A percentile compares a stretch with the other conserved stretches of the same genome.
phyloP scores from a whole-genome alignment of 2,113 vertebrate genomes.

The Aepyceros melampus region DNA sequence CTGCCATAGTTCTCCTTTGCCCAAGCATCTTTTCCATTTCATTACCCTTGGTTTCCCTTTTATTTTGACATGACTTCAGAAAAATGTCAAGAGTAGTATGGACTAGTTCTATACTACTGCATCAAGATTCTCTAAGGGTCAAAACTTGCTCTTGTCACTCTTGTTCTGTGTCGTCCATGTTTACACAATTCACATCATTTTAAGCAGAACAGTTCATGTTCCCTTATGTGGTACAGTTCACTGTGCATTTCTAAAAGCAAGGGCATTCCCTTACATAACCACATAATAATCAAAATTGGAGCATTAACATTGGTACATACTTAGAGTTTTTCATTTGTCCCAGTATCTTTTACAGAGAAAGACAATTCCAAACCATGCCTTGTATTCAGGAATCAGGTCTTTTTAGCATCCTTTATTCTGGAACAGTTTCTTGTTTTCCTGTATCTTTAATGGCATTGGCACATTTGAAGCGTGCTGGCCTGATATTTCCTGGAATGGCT shows the following conservation, averaged over 20 bases:
- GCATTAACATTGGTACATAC: background rate
- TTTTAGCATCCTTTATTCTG: background rate
- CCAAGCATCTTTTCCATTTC: background rate
- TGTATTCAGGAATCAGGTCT: background rate
- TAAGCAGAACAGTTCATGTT: background rate
- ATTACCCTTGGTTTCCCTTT: background rate
- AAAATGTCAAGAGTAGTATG: background rate
- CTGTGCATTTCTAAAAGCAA: background rate
- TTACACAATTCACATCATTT: background rate
- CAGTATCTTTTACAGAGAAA: background rate
- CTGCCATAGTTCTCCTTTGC: background rate
- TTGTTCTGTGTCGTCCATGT: background rate
- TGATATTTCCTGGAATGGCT: background rate
- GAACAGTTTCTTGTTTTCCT: background rate
- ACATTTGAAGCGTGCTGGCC: background rate
- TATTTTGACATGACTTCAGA: background rate
- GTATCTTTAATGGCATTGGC: background rate
- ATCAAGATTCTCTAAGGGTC: background rate
- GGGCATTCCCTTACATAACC: background rate
- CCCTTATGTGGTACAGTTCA: background rate
- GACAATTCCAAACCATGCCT: background rate
- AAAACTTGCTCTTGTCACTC: background rate
- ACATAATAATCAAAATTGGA: background rate
- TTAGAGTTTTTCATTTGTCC: background rate
- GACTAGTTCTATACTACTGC: background rate